These are phyloP conservation scores for Nycticryphes semicollaris DNA, from an alignment of 2,113 vertebrate genomes.

Conservation along the genomic window DNA sequence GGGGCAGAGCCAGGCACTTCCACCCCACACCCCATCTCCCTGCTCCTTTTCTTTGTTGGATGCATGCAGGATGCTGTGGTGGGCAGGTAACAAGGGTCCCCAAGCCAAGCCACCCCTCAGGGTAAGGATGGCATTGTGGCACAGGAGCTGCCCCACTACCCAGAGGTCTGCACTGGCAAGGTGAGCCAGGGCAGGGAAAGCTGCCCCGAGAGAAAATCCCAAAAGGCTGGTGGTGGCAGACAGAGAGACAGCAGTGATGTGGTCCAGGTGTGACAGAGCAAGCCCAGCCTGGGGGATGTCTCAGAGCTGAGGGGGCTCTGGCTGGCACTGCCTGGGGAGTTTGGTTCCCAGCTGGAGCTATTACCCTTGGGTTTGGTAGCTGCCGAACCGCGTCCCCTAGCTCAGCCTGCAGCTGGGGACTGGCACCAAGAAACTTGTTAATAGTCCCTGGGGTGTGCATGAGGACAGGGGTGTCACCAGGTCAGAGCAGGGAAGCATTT, in stretches of 20 bases:
- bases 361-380: background rate
- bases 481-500: background rate
- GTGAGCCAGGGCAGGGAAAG: background rate
- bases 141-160: accelerated
- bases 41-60: background rate
- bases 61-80: accelerated
- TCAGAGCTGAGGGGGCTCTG: background rate
- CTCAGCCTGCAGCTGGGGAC: background rate
- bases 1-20: background rate
- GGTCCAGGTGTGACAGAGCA: background rate
- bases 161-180: background rate
- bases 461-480: accelerated
- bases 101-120: background rate
- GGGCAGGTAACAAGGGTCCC: background rate
- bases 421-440: background rate
- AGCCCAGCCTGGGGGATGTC: accelerated
- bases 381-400: background rate
- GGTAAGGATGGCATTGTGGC: background rate
- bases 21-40: background rate
- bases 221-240: background rate
- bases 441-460: background rate
- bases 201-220: background rate
- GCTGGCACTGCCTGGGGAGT: background rate
- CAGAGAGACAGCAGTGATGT: accelerated
- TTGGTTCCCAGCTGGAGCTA: background rate